Evolutionary conservation across 2,888 invertebrate genomes (phyloP).

Genomic region (Troilus luridus): DNA sequence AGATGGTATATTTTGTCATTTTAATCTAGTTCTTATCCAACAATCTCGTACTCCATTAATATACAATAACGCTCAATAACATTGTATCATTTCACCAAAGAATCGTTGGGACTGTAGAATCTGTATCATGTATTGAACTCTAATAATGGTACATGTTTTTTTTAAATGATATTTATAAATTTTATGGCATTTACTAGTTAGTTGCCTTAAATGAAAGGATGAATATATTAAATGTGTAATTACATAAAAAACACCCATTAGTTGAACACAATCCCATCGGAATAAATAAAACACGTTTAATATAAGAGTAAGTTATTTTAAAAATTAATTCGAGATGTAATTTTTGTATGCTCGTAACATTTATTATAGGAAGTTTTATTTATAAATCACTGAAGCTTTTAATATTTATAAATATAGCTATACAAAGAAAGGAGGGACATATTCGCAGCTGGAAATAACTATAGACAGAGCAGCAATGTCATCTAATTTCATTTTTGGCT

Average conservation of each 20-base stretch:
- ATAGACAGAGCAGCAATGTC: conserved; percentile 1
- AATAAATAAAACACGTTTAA: background rate
- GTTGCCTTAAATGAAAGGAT: background rate
- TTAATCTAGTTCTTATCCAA: background rate
- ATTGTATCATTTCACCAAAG: too few species aligned
- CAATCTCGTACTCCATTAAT: background rate
- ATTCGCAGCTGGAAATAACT: background rate
- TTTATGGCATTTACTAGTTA: too few species aligned
- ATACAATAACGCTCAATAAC: too few species aligned
- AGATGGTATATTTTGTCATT: too few species aligned
- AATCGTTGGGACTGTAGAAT: too few species aligned
- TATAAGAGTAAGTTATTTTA: background rate
- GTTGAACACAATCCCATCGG: background rate
- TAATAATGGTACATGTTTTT: too few species aligned
- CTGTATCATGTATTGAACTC: too few species aligned
- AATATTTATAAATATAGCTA: background rate
- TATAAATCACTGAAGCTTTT: too few species aligned
- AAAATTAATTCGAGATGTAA: background rate
- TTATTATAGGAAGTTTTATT: background rate
- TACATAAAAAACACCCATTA: background rate
- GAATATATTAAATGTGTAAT: background rate
- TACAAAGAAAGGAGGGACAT: background rate
- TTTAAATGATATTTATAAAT: too few species aligned
- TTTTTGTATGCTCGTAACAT: background rate
- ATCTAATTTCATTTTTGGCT: conserved; percentile 37